Evolutionary conservation across 2,888 invertebrate genomes (phyloP), one percentile per base, ranked within the genome.

Genomic region (Deilephila porcellus): DNA sequence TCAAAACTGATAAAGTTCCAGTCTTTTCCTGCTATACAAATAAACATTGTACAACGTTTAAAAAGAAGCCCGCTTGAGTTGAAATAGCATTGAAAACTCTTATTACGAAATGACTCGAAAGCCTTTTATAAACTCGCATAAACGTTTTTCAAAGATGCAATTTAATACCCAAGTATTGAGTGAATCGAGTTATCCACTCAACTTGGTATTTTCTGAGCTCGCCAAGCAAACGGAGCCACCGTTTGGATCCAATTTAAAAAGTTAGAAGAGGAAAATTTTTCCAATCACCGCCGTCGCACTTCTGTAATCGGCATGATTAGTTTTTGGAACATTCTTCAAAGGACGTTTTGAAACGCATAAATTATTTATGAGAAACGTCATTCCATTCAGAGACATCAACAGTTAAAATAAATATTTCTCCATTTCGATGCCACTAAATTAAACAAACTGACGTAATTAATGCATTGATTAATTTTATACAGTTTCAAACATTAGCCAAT

Each of bases 181-280:
- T 86, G 86, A 88, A 92, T 92, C 90, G 91, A 85, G 89, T 91
- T 92, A 93, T 91, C 92, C 85, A 90, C 86, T 89, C 79, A 80
- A 84, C 80, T 86, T 83, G 79, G 79, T 83, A 82, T 82, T 84
- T 83, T 81, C 83, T 82, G 79, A 81, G 88, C 88, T 89, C 90
- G 90, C 86, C 88, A 83, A 83, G 84, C 89, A 89, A 92, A 90
- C 91, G 87, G 88, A 90, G 88, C 90, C 84, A 85, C 85, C 86
- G 82, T 84, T 80, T 88, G 83, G 86, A 94, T 93, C 93, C 94
- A 94, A 94, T 94, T 94, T 93, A 91, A 91, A 93, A 94, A 93
- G 90, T 94, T 92, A 82, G 85, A 87, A 84, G 84, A 88, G 90
- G 88, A 88, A 90, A 92, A 91, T 90, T 91, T 93, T 92, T 91